phyloP scores from a whole-genome alignment of 1,140 invertebrate genomes.

The Coenobita brevimanus region DNA sequence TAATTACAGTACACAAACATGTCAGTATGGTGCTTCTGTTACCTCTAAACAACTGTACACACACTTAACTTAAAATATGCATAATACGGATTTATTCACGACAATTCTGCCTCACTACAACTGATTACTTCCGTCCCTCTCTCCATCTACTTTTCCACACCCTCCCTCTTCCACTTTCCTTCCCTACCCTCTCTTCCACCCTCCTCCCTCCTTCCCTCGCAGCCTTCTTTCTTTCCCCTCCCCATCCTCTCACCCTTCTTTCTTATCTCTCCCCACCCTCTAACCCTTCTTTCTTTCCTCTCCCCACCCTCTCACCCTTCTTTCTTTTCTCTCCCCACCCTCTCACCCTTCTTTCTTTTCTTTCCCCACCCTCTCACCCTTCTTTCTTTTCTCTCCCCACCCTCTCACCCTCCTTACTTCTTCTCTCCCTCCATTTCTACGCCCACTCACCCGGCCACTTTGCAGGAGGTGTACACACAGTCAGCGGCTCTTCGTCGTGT shows the following conservation, averaged over 20 bases:
- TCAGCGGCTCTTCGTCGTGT: slow-evolving; percentile 74
- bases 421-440: slow-evolving; percentile 72
- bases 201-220: no score
- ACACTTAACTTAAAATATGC: no score
- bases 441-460: slow-evolving; percentile 78
- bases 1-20: no score
- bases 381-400: not conserved
- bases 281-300: not conserved
- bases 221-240: not conserved
- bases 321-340: no score
- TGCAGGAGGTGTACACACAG: slow-evolving; percentile 78
- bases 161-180: no score
- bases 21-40: no score
- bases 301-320: not conserved
- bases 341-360: not conserved
- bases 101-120: not conserved
- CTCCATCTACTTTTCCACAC: no score
- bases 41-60: no score
- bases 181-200: no score
- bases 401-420: not conserved
- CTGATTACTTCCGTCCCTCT: not conserved
- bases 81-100: not conserved
- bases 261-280: not conserved
- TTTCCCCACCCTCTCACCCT: not conserved
- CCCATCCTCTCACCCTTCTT: not conserved